Evolutionary conservation across 2,888 invertebrate genomes (phyloP).

Genomic region (Lamproptera curius): DNA sequence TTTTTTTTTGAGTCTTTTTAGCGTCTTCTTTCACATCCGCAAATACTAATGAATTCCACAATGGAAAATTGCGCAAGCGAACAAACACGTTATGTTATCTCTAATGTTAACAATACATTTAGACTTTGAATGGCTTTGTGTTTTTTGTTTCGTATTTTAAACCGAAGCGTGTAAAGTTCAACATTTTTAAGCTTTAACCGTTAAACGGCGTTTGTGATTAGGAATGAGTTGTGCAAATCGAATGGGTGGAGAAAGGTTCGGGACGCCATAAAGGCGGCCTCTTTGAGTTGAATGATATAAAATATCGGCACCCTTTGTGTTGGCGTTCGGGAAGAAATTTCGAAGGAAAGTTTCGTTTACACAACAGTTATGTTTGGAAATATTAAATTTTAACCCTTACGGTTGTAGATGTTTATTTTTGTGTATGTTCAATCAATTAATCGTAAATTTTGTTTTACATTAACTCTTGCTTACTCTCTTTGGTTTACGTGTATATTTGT

Average conservation of each 20-base stretch:
- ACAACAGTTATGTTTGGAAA: constrained; percentile 48
- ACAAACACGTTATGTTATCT: constrained; percentile 17
- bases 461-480: too few species aligned
- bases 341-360: constrained; percentile 63
- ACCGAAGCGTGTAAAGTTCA: constrained; percentile 10
- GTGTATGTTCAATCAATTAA: too few species aligned
- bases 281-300: constrained; percentile 57
- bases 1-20: background rate
- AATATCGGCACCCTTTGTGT: constrained; percentile 56
- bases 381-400: too few species aligned
- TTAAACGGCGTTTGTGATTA: constrained; percentile 46
- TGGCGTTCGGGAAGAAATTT: constrained; percentile 41
- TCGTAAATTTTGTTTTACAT: too few species aligned
- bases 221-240: constrained; percentile 52
- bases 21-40: background rate
- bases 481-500: too few species aligned
- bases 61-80: constrained; percentile 5
- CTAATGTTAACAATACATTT: constrained; percentile 10
- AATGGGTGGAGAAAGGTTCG: constrained; percentile 48
- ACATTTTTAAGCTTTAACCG: constrained; percentile 30
- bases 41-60: constrained; percentile 1
- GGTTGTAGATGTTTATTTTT: too few species aligned
- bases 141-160: constrained; percentile 11
- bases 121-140: constrained; percentile 1
- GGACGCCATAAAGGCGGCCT: constrained; percentile 54